Percentiles rank a stretch among this genome's conserved stretches.
Evolutionary conservation across 2,113 vertebrate species (phyloP).

Genomic region (Scopus umbretta): DNA sequence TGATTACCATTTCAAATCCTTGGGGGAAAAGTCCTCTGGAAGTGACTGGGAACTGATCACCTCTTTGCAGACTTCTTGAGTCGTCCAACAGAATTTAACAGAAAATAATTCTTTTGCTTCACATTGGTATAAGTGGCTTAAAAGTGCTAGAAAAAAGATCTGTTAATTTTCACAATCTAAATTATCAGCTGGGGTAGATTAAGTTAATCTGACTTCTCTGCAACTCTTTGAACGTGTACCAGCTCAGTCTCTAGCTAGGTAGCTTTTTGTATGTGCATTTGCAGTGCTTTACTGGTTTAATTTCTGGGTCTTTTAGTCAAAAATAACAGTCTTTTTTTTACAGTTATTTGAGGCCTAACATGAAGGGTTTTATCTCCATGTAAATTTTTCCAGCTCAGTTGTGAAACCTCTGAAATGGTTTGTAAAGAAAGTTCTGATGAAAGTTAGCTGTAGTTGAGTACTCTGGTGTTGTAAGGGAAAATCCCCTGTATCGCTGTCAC

Average conservation of each 20-base stretch:
- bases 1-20: not conserved
- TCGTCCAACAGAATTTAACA: not conserved
- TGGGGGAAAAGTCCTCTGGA: not conserved
- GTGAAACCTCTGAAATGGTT: not conserved
- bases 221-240: not conserved
- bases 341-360: not conserved
- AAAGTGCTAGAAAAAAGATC: not conserved
- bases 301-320: not conserved
- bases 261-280: not conserved
- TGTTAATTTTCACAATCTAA: not conserved
- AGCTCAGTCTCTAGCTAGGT: not conserved
- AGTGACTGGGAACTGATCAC: not conserved
- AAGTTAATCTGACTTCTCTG: not conserved
- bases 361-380: not conserved
- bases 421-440: not conserved
- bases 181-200: not conserved
- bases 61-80: not conserved
- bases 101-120: not conserved
- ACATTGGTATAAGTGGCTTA: not conserved
- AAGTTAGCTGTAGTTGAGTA: not conserved
- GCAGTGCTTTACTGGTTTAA: not conserved
- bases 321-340: not conserved
- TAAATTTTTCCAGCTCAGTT: not conserved
- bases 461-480: not conserved
- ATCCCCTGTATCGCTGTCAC: not conserved